Conservation (phyloP, 2,113 vertebrate genomes). For the Python bivittatus region DNA sequence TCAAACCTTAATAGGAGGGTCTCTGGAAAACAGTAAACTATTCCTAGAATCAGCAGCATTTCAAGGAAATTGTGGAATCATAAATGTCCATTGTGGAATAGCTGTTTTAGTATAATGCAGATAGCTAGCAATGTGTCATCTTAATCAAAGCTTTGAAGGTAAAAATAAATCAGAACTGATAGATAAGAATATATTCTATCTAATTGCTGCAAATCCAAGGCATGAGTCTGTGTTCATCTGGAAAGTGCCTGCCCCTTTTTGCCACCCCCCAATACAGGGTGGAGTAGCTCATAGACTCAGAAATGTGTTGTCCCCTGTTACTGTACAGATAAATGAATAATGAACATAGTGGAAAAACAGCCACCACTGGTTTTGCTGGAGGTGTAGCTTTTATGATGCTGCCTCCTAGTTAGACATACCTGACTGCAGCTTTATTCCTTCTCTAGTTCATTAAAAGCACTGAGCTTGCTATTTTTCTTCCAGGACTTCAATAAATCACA, state of each 20-base stretch:
- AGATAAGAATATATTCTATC: not conserved
- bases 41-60: not conserved
- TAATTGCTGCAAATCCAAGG: not conserved
- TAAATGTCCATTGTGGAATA: not conserved
- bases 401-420: constrained; percentile 69
- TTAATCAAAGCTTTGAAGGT: constrained; percentile 1
- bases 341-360: not conserved
- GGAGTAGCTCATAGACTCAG: constrained; percentile 2
- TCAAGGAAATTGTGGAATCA: not conserved
- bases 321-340: constrained; percentile 36
- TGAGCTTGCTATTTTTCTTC: constrained; percentile 23
- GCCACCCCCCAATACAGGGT: not conserved
- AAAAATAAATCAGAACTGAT: not conserved
- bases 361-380: constrained; percentile 63
- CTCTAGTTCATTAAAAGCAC: constrained; percentile 66
- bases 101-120: not conserved
- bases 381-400: constrained; percentile 62
- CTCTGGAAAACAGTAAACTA: not conserved
- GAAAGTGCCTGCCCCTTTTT: not conserved
- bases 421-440: constrained; percentile 76
- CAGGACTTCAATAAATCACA: not conserved
- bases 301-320: constrained; percentile 42
- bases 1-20: not conserved
- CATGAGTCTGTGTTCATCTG: not conserved
- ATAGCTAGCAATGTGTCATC: constrained; percentile 35